phyloP scores from a whole-genome alignment of 2,888 invertebrate genomes.

The Hemicrepidius hirtus region DNA sequence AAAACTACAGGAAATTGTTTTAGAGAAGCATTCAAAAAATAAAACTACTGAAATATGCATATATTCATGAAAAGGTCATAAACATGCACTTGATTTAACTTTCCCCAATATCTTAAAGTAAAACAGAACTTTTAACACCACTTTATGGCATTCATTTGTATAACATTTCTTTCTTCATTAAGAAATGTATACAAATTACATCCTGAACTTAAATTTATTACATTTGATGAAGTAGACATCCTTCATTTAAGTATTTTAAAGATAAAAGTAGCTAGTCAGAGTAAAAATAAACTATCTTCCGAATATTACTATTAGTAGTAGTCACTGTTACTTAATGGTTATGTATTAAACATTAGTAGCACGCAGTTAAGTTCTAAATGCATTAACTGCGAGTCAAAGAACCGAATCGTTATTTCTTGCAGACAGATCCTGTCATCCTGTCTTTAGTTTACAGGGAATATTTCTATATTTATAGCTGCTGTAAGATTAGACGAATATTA shows the following conservation, averaged over 20 bases:
- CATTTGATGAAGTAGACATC: background rate
- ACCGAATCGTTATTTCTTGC: slow-evolving; percentile 1
- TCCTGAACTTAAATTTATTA: background rate
- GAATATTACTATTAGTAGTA: background rate
- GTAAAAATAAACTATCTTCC: slow-evolving; percentile 2
- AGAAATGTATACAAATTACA: too few relatives aligned
- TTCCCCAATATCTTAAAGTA: too few relatives aligned
- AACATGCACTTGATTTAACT: too few relatives aligned
- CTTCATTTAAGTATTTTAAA: background rate
- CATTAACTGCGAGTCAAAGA: background rate
- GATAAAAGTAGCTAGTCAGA: background rate
- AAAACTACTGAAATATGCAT: too few relatives aligned
- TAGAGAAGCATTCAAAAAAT: too few relatives aligned
- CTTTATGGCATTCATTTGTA: background rate
- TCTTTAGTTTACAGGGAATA: slow-evolving; percentile 15
- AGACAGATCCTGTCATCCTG: slow-evolving; percentile 32
- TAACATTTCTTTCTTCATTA: too few relatives aligned
- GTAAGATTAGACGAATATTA: slow-evolving; percentile 16
- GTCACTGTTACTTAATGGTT: background rate
- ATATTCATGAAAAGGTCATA: too few relatives aligned
- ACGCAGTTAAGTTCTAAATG: slow-evolving; percentile 2
- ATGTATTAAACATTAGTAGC: background rate
- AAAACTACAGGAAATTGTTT: too few relatives aligned
- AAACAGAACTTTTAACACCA: background rate
- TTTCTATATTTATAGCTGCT: slow-evolving; percentile 13